These are phyloP conservation scores for Ormyrus labotus DNA, from an alignment of 2,888 invertebrate genomes.

Conservation along the genomic window DNA sequence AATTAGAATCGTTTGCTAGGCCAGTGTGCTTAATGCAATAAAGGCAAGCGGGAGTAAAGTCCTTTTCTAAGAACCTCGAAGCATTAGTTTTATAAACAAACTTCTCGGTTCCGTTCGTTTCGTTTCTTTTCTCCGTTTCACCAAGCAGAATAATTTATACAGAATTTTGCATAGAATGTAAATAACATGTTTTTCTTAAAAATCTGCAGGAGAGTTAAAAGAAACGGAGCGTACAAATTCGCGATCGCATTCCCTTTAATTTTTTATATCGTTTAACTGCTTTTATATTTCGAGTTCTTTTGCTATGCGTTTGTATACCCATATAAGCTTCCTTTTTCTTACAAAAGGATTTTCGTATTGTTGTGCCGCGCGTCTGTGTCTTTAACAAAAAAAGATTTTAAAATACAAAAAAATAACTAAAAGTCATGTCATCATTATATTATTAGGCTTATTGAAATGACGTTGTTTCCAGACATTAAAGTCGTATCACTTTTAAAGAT, in stretches of 20 bases:
- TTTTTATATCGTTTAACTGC: slow-evolving; percentile 13
- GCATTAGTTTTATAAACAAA: slow-evolving; percentile 36
- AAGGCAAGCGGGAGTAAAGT: slow-evolving; percentile 60
- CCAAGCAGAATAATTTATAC: not conserved
- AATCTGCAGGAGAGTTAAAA: slow-evolving; percentile 18
- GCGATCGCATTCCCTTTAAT: slow-evolving; percentile 33
- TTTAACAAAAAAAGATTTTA: slow-evolving; percentile 53
- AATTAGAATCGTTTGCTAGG: slow-evolving; percentile 64
- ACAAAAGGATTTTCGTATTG: slow-evolving; percentile 62
- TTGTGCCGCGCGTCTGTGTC: slow-evolving; percentile 60
- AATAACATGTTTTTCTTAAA: slow-evolving; percentile 37
- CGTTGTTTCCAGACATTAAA: slow-evolving; percentile 42
- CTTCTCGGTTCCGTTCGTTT: slow-evolving; percentile 26
- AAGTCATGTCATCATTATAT: slow-evolving; percentile 55
- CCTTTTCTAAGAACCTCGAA: slow-evolving; percentile 61
- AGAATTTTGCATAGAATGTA: slow-evolving; percentile 36
- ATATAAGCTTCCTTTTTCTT: slow-evolving; percentile 55
- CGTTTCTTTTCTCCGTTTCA: slow-evolving; percentile 40
- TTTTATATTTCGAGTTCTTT: slow-evolving; percentile 32
- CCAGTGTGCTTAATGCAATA: slow-evolving; percentile 65
- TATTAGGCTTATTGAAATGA: slow-evolving; percentile 50
- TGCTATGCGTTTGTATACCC: not conserved
- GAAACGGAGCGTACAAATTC: slow-evolving; percentile 45
- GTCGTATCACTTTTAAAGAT: slow-evolving; percentile 46
- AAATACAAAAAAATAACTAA: slow-evolving; percentile 34